Evolutionary conservation across 2,113 vertebrate species (phyloP), one percentile per base, ranked within the genome.

Genomic region (Cyprinodon tularosa): DNA sequence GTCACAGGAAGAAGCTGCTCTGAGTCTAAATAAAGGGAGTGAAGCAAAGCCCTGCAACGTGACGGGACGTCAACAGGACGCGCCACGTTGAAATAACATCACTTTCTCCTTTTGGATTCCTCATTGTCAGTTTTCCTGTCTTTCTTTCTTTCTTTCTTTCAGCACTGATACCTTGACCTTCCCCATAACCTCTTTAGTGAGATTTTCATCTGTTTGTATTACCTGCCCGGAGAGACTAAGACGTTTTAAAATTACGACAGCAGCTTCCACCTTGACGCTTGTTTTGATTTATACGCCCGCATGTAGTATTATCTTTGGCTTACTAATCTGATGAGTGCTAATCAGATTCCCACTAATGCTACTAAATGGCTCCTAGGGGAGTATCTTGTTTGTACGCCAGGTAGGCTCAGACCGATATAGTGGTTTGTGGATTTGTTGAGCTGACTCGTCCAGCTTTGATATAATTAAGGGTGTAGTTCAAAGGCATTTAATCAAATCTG

Each of bases 21-120:
- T 59, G 82, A 86, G 84, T 90, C 75, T 86, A 80, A 90, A 89
- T 81, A 76, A 73, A 88, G 72, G 53, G 39, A 66, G 50, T 88
- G 86, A 86, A 80, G 84, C 81, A 77, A 86, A 81, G 73, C 59
- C 7, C 71, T 62, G 69, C 79, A 68, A 70, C 66, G 68, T 77
- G 83, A 80, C 73, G 66, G 77, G 77, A 83, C 74, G 83, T 89
- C 85, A 90, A 84, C 85, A 83, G 77, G 86, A 92, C 73, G 59
- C 29, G 50, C 62, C 73, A 50, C 72, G 44, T 57, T 63, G 12
- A 44, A 50, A 40, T 71, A 47, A 15, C 84, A 74, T 72, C 77
- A 83, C 85, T 86, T 77, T 87, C 74, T 82, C 72, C 69, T 64
- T 78, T 66, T 75, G 44, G 65, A 65, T 68, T 37, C 22, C 66